These are phyloP conservation scores for Bellardia pandia DNA, from an alignment of 2,888 invertebrate genomes.

Conservation along the genomic window DNA sequence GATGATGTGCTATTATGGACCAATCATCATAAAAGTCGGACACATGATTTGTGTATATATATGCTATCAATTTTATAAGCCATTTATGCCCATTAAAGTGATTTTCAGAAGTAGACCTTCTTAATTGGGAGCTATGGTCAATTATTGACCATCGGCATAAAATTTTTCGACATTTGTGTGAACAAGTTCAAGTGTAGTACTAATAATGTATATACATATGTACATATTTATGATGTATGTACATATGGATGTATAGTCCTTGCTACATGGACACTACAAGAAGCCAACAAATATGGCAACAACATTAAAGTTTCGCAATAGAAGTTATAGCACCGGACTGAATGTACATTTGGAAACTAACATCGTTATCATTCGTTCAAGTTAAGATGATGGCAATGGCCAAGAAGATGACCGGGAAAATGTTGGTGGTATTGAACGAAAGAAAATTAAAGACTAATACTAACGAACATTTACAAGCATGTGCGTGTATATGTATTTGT, in stretches of 20 bases:
- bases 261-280: conserved; percentile 22
- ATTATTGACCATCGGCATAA: too few relatives aligned
- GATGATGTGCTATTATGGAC: too few relatives aligned
- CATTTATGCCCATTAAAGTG: too few relatives aligned
- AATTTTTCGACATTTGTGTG: too few relatives aligned
- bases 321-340: conserved; percentile 26
- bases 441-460: conserved; percentile 40
- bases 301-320: conserved; percentile 41
- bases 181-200: too few relatives aligned
- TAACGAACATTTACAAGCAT: conserved; percentile 14
- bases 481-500: not conserved
- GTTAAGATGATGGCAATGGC: conserved; percentile 46
- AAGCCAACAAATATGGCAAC: conserved; percentile 31
- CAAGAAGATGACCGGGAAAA: conserved; percentile 47
- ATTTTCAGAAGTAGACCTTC: too few relatives aligned
- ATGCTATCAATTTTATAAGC: too few relatives aligned
- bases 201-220: too few relatives aligned
- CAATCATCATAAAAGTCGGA: too few relatives aligned
- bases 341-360: conserved; percentile 49
- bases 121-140: too few relatives aligned
- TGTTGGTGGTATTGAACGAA: conserved; percentile 44
- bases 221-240: not conserved
- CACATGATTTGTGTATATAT: too few relatives aligned
- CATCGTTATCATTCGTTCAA: conserved; percentile 37
- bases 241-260: not conserved